A percentile compares a stretch with the other conserved stretches of the same genome.
These are phyloP conservation scores for Sinohyriopsis cumingii DNA, from an alignment of 2,888 invertebrate genomes.

Conservation along the genomic window DNA sequence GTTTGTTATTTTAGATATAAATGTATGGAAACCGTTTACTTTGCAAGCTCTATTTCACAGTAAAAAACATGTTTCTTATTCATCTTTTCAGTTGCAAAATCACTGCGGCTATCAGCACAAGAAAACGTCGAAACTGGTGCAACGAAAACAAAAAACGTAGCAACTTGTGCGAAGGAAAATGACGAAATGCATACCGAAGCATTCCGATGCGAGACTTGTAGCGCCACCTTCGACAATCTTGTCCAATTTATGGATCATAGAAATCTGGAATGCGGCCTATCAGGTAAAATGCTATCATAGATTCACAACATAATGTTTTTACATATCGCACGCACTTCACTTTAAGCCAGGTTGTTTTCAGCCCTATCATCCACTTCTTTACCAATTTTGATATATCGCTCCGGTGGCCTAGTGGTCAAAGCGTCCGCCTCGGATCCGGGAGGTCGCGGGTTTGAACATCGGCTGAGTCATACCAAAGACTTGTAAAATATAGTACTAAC, in stretches of 20 bases:
- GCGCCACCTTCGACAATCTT: conserved; percentile 55
- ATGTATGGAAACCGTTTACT: too few relatives aligned
- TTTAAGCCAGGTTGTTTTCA: neutral
- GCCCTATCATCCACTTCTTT: neutral
- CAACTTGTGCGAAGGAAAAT: conserved; percentile 16
- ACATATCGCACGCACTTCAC: neutral
- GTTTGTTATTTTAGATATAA: too few relatives aligned
- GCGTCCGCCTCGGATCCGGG: too few relatives aligned
- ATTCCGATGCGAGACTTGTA: conserved; percentile 61
- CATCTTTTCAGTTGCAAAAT: conserved; percentile 18
- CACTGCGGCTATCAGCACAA: conserved; percentile 14
- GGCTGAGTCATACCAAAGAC: too few relatives aligned
- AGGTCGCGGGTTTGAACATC: too few relatives aligned
- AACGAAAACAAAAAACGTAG: conserved; percentile 4
- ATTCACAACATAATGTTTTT: neutral
- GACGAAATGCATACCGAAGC: conserved; percentile 26
- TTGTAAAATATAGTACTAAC: too few relatives aligned
- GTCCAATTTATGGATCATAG: conserved; percentile 67
- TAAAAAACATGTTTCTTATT: neutral
- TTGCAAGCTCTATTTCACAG: too few relatives aligned
- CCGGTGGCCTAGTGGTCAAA: too few relatives aligned
- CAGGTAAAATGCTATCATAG: conserved; percentile 31
- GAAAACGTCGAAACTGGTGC: conserved; percentile 9
- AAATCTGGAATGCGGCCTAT: conserved; percentile 54
- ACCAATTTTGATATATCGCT: too few relatives aligned